Percentiles rank a stretch among this genome's conserved stretches.
Conservation (phyloP, 2,113 vertebrate genomes). For the Bos indicus region DNA sequence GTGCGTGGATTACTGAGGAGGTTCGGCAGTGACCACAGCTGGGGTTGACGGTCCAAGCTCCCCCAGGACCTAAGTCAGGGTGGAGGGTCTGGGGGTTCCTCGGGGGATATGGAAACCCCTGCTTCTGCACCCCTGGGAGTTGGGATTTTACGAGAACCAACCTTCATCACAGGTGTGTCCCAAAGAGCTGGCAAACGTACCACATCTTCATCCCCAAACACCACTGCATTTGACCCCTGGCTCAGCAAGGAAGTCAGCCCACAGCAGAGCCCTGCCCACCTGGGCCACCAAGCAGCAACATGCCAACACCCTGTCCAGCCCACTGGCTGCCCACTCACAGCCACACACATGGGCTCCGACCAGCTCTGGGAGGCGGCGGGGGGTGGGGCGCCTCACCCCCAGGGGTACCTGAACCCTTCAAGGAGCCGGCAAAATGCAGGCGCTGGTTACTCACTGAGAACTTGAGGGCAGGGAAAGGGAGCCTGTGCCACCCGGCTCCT, state of each 20-base stretch:
- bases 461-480: background rate
- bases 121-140: background rate
- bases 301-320: background rate
- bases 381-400: fast-evolving
- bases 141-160: background rate
- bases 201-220: background rate
- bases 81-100: background rate
- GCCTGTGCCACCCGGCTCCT: background rate
- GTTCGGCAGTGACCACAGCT: background rate
- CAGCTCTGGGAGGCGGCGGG: background rate
- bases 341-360: no score
- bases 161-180: background rate
- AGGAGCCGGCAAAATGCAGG: background rate
- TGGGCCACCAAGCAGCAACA: fast-evolving
- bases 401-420: background rate
- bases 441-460: background rate
- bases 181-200: background rate
- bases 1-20: background rate
- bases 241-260: background rate
- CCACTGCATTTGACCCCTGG: background rate
- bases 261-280: background rate
- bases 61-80: background rate
- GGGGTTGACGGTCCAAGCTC: background rate
- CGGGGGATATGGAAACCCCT: background rate
- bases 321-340: background rate